phyloP scores from a whole-genome alignment of 1,140 invertebrate species.

The Archegozetes longisetosus region DNA sequence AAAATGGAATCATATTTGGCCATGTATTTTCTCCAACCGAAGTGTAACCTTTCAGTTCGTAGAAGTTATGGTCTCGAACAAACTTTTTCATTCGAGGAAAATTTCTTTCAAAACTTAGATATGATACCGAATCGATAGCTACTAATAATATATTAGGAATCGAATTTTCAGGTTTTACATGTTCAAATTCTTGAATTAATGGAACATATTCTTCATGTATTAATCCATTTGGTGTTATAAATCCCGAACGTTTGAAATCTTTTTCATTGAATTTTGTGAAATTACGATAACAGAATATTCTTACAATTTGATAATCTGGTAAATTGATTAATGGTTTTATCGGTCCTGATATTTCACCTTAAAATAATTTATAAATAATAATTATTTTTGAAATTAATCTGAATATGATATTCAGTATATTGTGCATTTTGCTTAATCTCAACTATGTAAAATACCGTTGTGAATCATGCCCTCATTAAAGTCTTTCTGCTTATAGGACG shows the following conservation, averaged over 20 bases:
- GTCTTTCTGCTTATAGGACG: background rate
- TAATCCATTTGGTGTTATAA: background rate
- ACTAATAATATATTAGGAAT: background rate
- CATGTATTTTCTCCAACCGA: constrained; percentile 32
- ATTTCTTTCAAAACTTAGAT: background rate
- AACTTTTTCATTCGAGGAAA: background rate
- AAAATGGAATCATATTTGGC: constrained; percentile 31
- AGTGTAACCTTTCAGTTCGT: background rate
- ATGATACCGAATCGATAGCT: background rate
- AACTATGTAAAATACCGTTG: too few species aligned
- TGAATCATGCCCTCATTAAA: too few species aligned
- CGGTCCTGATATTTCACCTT: too few species aligned
- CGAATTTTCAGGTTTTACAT: background rate
- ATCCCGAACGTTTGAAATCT: background rate
- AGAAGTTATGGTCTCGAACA: background rate
- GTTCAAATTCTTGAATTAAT: background rate
- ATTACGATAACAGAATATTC: background rate
- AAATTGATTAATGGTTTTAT: too few species aligned
- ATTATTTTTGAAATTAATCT: too few species aligned
- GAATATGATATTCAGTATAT: too few species aligned
- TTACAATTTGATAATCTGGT: too few species aligned
- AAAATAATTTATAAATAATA: too few species aligned
- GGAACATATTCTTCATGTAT: background rate
- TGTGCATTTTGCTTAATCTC: too few species aligned
- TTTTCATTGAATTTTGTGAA: background rate